phyloP scores from a whole-genome alignment of 2,113 vertebrate genomes.

The Heloderma charlesbogerti region DNA sequence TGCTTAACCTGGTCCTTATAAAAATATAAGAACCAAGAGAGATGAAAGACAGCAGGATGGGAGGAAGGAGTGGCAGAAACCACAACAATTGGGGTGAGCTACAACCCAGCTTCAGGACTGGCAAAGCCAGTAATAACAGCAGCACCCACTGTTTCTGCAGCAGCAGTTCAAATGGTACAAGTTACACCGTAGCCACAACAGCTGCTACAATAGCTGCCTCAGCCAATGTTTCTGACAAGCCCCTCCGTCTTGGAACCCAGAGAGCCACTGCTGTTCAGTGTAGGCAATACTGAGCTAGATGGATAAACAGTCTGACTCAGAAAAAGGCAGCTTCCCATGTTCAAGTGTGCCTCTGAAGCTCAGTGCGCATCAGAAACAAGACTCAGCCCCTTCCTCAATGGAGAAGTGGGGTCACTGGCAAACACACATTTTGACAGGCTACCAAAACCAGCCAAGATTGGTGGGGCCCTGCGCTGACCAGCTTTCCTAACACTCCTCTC shows the following conservation, averaged over 20 bases:
- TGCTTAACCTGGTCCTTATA: background rate
- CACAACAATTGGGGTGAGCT: background rate
- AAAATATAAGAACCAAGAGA: background rate
- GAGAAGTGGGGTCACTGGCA: background rate
- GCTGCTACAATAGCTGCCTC: background rate
- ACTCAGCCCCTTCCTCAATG: background rate
- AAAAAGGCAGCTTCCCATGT: background rate
- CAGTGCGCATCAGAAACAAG: background rate
- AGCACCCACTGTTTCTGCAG: background rate
- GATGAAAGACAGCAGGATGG: background rate
- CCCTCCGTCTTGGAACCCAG: too few relatives aligned
- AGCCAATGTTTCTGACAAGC: background rate
- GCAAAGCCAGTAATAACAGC: too few relatives aligned
- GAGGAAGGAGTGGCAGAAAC: background rate
- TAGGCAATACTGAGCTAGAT: background rate
- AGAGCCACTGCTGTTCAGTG: background rate
- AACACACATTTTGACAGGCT: background rate
- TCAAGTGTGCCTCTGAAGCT: background rate
- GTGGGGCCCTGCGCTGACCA: background rate
- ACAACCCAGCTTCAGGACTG: too few relatives aligned
- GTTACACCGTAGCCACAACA: background rate
- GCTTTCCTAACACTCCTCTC: background rate
- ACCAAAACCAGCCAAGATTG: background rate
- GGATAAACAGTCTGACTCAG: too few relatives aligned
- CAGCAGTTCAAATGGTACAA: background rate